These are phyloP conservation scores for Zaprionus camerounensis DNA, from an alignment of 1,140 invertebrate genomes.

Conservation along the genomic window DNA sequence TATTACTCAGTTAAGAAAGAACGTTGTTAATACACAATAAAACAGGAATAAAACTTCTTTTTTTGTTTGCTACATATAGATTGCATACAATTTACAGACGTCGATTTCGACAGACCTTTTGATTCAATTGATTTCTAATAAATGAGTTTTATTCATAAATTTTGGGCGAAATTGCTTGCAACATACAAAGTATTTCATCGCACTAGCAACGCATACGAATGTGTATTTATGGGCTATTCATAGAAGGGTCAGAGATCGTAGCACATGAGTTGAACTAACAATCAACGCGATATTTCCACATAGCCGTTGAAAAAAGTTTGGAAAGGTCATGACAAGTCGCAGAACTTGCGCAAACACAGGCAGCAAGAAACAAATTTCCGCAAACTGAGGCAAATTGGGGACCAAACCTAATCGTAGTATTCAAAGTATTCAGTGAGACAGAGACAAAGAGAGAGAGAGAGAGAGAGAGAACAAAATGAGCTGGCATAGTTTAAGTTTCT, in stretches of 20 bases:
- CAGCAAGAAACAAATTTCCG: constrained; percentile 18
- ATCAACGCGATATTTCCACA: constrained; percentile 32
- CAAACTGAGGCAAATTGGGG: constrained; percentile 35
- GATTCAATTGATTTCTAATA: background rate
- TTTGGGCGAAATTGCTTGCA: constrained; percentile 8
- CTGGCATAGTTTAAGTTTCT: constrained; percentile 18
- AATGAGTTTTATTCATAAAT: background rate
- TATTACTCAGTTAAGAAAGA: too few relatives aligned
- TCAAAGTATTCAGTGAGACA: constrained; percentile 8
- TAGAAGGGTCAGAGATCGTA: constrained; percentile 41
- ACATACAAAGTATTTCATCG: constrained; percentile 6
- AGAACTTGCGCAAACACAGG: constrained; percentile 33
- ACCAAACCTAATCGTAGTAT: constrained; percentile 10
- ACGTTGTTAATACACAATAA: too few relatives aligned
- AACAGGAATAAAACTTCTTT: too few relatives aligned
- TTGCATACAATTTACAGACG: too few relatives aligned
- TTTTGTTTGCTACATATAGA: too few relatives aligned
- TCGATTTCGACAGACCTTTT: too few relatives aligned
- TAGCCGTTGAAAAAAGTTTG: constrained; percentile 23
- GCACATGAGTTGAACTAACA: constrained; percentile 39
- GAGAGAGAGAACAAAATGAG: constrained; percentile 4
- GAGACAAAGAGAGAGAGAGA: background rate
- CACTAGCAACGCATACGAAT: background rate
- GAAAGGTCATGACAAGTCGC: constrained; percentile 39
- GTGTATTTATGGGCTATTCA: constrained; percentile 19